phyloP scores from a whole-genome alignment of 2,113 vertebrate species.

The Eupsittula cactorum region DNA sequence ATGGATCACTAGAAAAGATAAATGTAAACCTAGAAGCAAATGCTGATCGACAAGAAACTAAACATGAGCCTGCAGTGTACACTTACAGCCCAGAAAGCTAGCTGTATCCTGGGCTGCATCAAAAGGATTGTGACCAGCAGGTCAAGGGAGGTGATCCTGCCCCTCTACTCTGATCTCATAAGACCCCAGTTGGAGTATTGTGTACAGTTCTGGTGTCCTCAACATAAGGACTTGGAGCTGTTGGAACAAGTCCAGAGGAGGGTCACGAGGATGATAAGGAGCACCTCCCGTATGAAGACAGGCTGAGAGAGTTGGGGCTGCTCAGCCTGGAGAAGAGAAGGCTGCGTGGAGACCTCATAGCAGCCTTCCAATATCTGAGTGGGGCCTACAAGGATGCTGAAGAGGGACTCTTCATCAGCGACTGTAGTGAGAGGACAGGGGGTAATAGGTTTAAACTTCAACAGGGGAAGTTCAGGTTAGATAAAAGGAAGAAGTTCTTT shows the following conservation, averaged over 20 bases:
- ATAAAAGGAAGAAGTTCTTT: neutral
- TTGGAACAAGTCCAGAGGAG: neutral
- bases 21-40: neutral
- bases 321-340: neutral
- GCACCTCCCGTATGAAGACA: neutral
- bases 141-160: neutral
- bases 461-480: neutral
- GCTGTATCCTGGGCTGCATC: neutral
- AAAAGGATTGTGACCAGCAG: neutral
- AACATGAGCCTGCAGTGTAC: neutral
- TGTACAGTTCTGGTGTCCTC: neutral
- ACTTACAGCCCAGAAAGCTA: neutral
- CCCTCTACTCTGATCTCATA: neutral
- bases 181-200: neutral
- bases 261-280: neutral
- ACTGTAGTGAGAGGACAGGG: neutral
- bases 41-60: neutral
- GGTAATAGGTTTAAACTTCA: neutral
- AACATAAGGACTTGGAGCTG: neutral
- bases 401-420: neutral
- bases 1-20: neutral
- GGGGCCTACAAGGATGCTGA: neutral
- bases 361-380: neutral
- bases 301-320: neutral
- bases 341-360: neutral